A percentile compares a stretch with the other conserved stretches of the same genome.
Conservation (phyloP, 2,888 invertebrate genomes). For the Drosophila subsilvestris region DNA sequence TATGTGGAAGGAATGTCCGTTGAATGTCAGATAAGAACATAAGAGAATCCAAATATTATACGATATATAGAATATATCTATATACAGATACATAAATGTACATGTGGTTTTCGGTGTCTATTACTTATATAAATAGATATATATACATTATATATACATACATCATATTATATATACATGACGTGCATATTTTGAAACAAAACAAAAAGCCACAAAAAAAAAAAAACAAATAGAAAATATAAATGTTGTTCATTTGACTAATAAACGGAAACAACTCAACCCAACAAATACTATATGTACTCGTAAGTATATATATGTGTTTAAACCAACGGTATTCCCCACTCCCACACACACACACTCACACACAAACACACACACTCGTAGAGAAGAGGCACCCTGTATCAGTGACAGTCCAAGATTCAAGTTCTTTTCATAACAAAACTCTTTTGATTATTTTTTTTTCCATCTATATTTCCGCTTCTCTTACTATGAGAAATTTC, state of each 20-base stretch:
- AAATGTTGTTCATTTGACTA: slow-evolving; percentile 72
- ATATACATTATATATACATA: slow-evolving; percentile 53
- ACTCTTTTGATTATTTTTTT: no score
- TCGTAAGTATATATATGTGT: slow-evolving; percentile 19
- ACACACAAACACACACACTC: slow-evolving; percentile 16
- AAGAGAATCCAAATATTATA: slow-evolving; percentile 46
- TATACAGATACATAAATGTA: slow-evolving; percentile 71
- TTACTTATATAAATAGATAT: slow-evolving; percentile 65
- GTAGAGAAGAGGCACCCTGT: slow-evolving; percentile 20
- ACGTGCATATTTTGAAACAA: slow-evolving; percentile 51
- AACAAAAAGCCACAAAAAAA: slow-evolving; percentile 19
- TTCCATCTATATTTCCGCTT: background rate
- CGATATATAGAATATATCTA: slow-evolving; percentile 58
- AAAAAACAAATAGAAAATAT: slow-evolving; percentile 59
- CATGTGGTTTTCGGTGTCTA: slow-evolving; percentile 81
- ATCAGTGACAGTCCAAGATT: background rate
- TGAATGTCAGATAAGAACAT: slow-evolving; percentile 8
- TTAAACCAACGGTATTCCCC: slow-evolving; percentile 54
- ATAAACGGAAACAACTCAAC: slow-evolving; percentile 54
- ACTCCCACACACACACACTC: slow-evolving; percentile 28
- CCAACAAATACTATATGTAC: slow-evolving; percentile 27
- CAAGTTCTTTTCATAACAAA: no score
- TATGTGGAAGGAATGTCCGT: background rate
- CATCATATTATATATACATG: slow-evolving; percentile 48
- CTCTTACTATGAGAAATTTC: no score